Conservation (phyloP, 2,888 invertebrate species). For the Cactoblastis cactorum region DNA sequence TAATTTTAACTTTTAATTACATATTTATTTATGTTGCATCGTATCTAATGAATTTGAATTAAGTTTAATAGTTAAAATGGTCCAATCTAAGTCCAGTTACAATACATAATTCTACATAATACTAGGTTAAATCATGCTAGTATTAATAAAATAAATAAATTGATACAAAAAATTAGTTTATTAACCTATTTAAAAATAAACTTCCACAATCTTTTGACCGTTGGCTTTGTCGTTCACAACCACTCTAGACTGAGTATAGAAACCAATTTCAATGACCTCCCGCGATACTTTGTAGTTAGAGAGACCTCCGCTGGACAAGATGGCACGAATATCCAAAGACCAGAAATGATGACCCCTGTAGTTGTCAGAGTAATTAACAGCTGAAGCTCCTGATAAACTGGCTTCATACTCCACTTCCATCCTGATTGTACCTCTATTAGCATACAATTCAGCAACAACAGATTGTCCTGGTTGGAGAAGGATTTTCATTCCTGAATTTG, state of each 20-base stretch:
- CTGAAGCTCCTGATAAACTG: conserved; percentile 24
- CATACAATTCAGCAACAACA: conserved; percentile 30
- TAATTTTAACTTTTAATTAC: too few relatives aligned
- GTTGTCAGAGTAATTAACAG: conserved; percentile 24
- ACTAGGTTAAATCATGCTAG: too few relatives aligned
- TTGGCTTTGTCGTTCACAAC: conserved; percentile 12
- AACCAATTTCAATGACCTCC: conserved; percentile 35
- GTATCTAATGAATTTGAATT: too few relatives aligned
- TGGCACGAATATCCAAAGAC: conserved; percentile 23
- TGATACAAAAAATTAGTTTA: background rate
- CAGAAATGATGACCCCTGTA: conserved; percentile 33
- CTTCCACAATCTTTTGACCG: conserved; percentile 11
- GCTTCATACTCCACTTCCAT: conserved; percentile 26
- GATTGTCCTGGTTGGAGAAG: conserved; percentile 33
- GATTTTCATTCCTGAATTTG: conserved; percentile 26
- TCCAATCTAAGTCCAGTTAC: too few relatives aligned
- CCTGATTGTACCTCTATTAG: conserved; percentile 30
- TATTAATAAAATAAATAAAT: background rate
- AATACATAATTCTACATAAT: too few relatives aligned
- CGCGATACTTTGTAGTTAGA: conserved; percentile 17
- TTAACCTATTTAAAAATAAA: conserved; percentile 9
- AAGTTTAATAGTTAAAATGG: too few relatives aligned
- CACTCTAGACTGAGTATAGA: conserved; percentile 28
- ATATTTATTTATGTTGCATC: too few relatives aligned
- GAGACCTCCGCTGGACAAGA: conserved; percentile 24